Base-by-base conservation (phyloP, 92 coral and sea anemone genomes). In the Parazoanthus swiftii region DNA sequence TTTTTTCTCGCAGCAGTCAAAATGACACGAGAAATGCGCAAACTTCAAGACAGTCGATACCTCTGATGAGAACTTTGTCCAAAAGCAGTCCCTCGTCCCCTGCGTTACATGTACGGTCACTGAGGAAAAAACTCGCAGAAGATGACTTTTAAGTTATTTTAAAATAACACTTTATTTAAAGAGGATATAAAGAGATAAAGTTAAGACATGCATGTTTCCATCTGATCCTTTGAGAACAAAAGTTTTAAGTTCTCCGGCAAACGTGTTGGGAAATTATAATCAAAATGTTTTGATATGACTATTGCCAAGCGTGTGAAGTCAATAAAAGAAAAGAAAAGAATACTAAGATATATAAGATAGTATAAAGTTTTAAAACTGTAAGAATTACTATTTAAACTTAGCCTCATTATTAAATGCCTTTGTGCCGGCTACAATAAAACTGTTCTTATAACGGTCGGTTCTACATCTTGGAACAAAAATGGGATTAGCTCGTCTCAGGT, bases 1-100 rank as follows among this genome's bases (percentile, higher is more conserved):
- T 42, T 21, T 26, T 39, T 26, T 26, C 73, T 39, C 76, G 76
- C 38, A 42, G 39, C 8, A 72, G 33, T 21, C 75, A 33, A 8
- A 70, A 66, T 3, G n/a, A 38, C 3, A 4, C 0, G 10, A 13
- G 33, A 3, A 81, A 82, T 43, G 36, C 51, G 25, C 86, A n/a
- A 5, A 18, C 76, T 1, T 84, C 87, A 7, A 71, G 44, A 50
- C 44, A 43, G n/a, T 44, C 48, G 59, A 54, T 54, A 6, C 68
- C 48, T 4, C 14, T 84, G n/a, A 25, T 68, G 77, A 84, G 56
- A 16, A 66, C 26, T 25, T 44, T 48, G 25, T 71, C 87, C 14
- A 84, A 84, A 48, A 42, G 15, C 36, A 50, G 82, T 33, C 11
- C 67, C 10, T 50, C 67, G 42, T 84, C 79, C 74, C 29, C 74